A percentile compares a stretch with the other conserved stretches of the same genome.
These are phyloP conservation scores for Laticauda laticaudata DNA, from an alignment of 2,113 vertebrate genomes.

Conservation along the genomic window DNA sequence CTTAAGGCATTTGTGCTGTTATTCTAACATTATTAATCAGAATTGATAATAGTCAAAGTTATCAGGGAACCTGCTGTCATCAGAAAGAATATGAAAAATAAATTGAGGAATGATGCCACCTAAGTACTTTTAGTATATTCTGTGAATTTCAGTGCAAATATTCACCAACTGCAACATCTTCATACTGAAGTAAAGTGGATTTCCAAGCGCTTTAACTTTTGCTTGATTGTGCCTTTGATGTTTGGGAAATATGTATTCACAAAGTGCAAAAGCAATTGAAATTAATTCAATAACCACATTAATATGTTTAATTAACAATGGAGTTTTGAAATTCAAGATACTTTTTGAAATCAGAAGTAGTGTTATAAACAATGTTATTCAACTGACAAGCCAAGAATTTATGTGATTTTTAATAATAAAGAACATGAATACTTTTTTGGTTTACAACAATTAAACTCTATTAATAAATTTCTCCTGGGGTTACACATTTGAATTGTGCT, in stretches of 20 bases:
- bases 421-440: constrained; percentile 29
- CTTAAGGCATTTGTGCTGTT: not conserved
- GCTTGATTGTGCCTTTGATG: not conserved
- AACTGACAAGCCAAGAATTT: constrained; percentile 22
- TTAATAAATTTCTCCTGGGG: constrained; percentile 55
- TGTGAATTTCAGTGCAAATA: not conserved
- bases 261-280: not conserved
- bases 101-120: not conserved
- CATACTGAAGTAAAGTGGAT: not conserved
- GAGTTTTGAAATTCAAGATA: not conserved
- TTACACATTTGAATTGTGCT: not conserved
- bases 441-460: constrained; percentile 32
- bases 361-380: constrained; percentile 32
- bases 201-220: not conserved
- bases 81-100: not conserved
- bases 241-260: not conserved
- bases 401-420: constrained; percentile 28
- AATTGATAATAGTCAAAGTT: not conserved
- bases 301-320: not conserved
- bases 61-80: not conserved
- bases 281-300: not conserved
- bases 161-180: not conserved
- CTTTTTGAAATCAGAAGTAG: constrained; percentile 21
- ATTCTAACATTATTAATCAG: not conserved
- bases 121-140: not conserved